Evolutionary conservation across 2,797 vertebrate genomes (phyloP).

Genomic region (Girardinus metallicus): DNA sequence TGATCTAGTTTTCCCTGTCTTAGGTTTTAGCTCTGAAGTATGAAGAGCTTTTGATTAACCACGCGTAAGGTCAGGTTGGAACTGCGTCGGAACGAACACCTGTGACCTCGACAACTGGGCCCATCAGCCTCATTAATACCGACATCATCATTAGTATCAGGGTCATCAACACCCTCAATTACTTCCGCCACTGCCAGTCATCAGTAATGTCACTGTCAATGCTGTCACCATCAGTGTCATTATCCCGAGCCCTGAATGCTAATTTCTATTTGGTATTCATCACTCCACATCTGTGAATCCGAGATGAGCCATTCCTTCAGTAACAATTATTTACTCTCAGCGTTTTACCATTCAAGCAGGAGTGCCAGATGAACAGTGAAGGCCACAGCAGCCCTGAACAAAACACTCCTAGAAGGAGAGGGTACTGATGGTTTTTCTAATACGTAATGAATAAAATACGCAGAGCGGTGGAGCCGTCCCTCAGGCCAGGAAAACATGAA

Average conservation of each 20-base stretch:
- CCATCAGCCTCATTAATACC: slow-evolving; percentile 37
- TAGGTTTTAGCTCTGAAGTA: slow-evolving; percentile 36
- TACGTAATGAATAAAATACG: slow-evolving; percentile 73
- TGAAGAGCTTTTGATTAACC: slow-evolving; percentile 30
- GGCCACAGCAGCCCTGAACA: slow-evolving; percentile 59
- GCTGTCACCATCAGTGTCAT: slow-evolving; percentile 15
- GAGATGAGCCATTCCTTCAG: slow-evolving; percentile 31
- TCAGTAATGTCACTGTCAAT: slow-evolving; percentile 19
- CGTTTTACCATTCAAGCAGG: slow-evolving; percentile 62
- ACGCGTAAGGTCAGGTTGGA: slow-evolving; percentile 15
- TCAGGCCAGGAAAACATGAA: slow-evolving; percentile 62
- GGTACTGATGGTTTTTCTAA: slow-evolving; percentile 70
- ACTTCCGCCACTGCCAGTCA: slow-evolving; percentile 33
- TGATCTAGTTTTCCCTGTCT: slow-evolving; percentile 54
- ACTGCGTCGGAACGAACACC: slow-evolving; percentile 23
- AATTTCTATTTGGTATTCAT: slow-evolving; percentile 39
- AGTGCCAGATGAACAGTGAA: slow-evolving; percentile 50
- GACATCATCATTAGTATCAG: slow-evolving; percentile 39
- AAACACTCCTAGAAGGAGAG: slow-evolving; percentile 70
- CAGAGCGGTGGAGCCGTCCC: slow-evolving; percentile 56
- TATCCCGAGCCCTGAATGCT: slow-evolving; percentile 12
- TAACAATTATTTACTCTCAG: slow-evolving; percentile 52
- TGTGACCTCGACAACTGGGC: slow-evolving; percentile 33
- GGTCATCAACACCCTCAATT: slow-evolving; percentile 37
- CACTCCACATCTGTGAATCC: slow-evolving; percentile 29